Conservation (phyloP, 1,140 invertebrate species). For the Belonocnema kinseyi region DNA sequence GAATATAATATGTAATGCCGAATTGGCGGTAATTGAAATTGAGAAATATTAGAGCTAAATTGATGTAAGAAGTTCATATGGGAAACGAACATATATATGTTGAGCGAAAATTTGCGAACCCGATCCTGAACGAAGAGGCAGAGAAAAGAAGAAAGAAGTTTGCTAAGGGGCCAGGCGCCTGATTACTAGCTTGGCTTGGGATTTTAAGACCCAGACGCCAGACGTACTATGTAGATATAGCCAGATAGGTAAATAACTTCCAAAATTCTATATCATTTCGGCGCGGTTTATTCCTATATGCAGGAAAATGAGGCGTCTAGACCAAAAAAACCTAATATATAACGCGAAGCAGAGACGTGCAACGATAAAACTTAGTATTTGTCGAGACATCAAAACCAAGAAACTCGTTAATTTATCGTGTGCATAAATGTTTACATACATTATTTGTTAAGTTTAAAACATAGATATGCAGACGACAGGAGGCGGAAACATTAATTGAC, state of each 20-base stretch:
- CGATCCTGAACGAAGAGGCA: slow-evolving; percentile 29
- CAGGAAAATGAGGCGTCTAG: slow-evolving; percentile 59
- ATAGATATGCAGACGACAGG: too few relatives aligned
- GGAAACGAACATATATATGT: too few relatives aligned
- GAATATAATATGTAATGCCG: too few relatives aligned
- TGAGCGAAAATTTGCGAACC: slow-evolving; percentile 23
- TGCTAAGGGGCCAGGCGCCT: slow-evolving; percentile 54
- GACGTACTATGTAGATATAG: slow-evolving; percentile 45
- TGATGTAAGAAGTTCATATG: too few relatives aligned
- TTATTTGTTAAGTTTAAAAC: too few relatives aligned
- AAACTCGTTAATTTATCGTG: too few relatives aligned
- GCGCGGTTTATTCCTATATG: slow-evolving; percentile 36
- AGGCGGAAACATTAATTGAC: too few relatives aligned
- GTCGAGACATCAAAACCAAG: too few relatives aligned
- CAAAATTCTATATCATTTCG: slow-evolving; percentile 63
- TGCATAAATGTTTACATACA: too few relatives aligned
- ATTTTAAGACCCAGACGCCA: slow-evolving; percentile 46
- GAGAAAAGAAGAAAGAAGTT: slow-evolving; percentile 39
- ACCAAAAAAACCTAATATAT: slow-evolving; percentile 34
- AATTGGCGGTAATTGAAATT: too few relatives aligned
- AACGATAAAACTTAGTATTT: background rate
- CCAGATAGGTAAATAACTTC: slow-evolving; percentile 59
- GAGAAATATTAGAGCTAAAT: too few relatives aligned
- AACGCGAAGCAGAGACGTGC: background rate
- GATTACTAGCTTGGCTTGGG: slow-evolving; percentile 57